Base-by-base conservation (phyloP, 2,888 invertebrate species). In the Coleophora flavipennella region DNA sequence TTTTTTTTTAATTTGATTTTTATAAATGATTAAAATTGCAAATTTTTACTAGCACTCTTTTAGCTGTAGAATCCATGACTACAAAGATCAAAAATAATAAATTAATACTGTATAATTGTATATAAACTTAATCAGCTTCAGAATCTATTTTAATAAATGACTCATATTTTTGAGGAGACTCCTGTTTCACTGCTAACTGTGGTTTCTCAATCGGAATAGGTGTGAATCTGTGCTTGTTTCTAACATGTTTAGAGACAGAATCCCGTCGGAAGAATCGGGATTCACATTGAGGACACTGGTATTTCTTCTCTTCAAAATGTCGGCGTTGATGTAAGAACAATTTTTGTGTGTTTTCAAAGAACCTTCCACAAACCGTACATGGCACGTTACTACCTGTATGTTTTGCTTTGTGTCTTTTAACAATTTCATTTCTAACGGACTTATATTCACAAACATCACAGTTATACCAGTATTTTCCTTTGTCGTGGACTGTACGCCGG, bases 381-480 rank as follows among this genome's bases (percentile, higher is more conserved):
- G 66, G 46, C 0, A 70, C 13, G 32, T 77, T 76, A 10, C 48
- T 54, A 1, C 38, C 54, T 0, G 62, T 60, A 35, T 81, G 80
- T 38, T 56, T 64, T 0, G 48, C 45, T 47, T 48, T 57, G 41
- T 81, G 80, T n/a, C 42, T 59, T 8, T 58, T 62, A 3, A 76
- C 43, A 20, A 44, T 43, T 1, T 48, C 43, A 0, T 48, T 48
- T 11, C 55, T 59, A 1, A 40, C 44, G 1, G 63, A 49, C 40
- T 55, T 62, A 40, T 70, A 81, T 2, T 57, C 62, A 39, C 80
- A 80, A 9, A 63, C 13, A 26, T 72, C 57, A 51, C 80, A 81
- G 32, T 59, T 55, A 27, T 56, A 66, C 25, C 44, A 43, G 29
- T 57, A 57, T 8, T 48, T 48, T 13, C 57, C 50, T 13, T 52